These are phyloP conservation scores for Pocota personata DNA, from an alignment of 2,888 invertebrate genomes.

Conservation along the genomic window DNA sequence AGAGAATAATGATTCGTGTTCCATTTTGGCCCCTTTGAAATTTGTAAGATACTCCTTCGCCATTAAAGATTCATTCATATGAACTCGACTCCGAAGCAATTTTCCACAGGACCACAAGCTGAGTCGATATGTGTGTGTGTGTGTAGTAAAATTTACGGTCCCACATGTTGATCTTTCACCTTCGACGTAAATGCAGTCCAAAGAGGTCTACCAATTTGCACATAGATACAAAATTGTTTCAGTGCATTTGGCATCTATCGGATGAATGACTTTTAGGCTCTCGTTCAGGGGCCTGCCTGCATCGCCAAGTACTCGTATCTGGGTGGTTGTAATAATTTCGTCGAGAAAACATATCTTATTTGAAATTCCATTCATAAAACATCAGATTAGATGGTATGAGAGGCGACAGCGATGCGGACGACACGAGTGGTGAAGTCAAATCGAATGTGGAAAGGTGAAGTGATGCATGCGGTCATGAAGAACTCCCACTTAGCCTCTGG, in stretches of 20 bases:
- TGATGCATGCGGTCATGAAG: conserved; percentile 57
- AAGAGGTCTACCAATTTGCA: conserved; percentile 4
- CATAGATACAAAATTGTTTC: conserved; percentile 40
- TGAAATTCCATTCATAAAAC: conserved; percentile 71
- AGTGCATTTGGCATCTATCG: conserved; percentile 55
- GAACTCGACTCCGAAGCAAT: not conserved
- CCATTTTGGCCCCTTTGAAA: conserved; percentile 27
- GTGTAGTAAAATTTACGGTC: conserved; percentile 52
- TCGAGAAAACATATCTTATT: conserved; percentile 46
- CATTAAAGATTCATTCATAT: conserved; percentile 55
- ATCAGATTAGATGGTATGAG: conserved; percentile 18
- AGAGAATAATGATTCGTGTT: conserved; percentile 51
- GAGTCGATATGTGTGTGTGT: not conserved
- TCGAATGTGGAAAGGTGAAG: conserved; percentile 46
- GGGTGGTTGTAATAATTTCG: conserved; percentile 49
- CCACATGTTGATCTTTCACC: conserved; percentile 70
- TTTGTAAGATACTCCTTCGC: conserved; percentile 31
- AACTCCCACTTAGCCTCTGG: conserved; percentile 39
- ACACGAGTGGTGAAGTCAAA: conserved; percentile 32
- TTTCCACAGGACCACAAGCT: not conserved
- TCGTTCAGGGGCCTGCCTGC: conserved; percentile 21
- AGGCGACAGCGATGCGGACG: not conserved
- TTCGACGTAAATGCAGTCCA: conserved; percentile 52
- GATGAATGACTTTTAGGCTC: conserved; percentile 56
- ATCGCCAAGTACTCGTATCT: not conserved